phyloP scores from a whole-genome alignment of 2,797 vertebrate genomes.

The Enteromius treurensis region DNA sequence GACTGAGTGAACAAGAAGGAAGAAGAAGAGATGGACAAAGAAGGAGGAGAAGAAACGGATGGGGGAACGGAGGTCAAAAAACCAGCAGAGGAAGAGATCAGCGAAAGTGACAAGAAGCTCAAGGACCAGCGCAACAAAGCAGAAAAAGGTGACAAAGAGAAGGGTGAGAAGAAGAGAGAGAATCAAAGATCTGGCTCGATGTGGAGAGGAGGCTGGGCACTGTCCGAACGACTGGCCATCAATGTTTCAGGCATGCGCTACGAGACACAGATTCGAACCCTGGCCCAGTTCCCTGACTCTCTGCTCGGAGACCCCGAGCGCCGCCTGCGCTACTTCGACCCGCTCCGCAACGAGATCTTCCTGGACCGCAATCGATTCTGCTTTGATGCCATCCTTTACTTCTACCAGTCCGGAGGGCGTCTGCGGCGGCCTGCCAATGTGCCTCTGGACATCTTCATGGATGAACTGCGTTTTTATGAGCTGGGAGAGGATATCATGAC shows the following conservation, averaged over 20 bases:
- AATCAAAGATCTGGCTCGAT: conserved; percentile 56
- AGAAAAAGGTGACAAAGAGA: conserved; percentile 59
- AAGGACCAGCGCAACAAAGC: conserved; percentile 58
- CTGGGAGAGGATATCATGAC: conserved; percentile 84
- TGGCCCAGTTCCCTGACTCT: conserved; percentile 89
- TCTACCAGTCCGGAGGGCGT: conserved; percentile 92
- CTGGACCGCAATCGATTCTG: conserved; percentile 90
- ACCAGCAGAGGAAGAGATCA: conserved; percentile 60
- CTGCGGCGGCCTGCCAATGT: conserved; percentile 87
- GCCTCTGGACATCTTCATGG: conserved; percentile 91
- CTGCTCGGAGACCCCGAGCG: conserved; percentile 87
- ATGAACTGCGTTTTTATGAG: conserved; percentile 92
- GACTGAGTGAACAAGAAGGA: conserved; percentile 11
- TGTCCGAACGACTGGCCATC: conserved; percentile 85
- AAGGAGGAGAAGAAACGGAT: conserved; percentile 26
- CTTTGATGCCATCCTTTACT: conserved; percentile 94
- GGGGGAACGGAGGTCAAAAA: conserved; percentile 52
- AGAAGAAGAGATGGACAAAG: conserved; percentile 34
- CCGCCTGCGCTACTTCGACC: conserved; percentile 88
- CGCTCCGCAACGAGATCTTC: conserved; percentile 87
- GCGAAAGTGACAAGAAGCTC: conserved; percentile 59
- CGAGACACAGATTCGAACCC: conserved; percentile 88
- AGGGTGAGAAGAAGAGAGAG: conserved; percentile 45
- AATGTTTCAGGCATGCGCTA: conserved; percentile 92
- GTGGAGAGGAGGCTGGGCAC: conserved; percentile 68